Base-by-base conservation (phyloP, 2,113 vertebrate genomes). In the Puntigrus tetrazona region DNA sequence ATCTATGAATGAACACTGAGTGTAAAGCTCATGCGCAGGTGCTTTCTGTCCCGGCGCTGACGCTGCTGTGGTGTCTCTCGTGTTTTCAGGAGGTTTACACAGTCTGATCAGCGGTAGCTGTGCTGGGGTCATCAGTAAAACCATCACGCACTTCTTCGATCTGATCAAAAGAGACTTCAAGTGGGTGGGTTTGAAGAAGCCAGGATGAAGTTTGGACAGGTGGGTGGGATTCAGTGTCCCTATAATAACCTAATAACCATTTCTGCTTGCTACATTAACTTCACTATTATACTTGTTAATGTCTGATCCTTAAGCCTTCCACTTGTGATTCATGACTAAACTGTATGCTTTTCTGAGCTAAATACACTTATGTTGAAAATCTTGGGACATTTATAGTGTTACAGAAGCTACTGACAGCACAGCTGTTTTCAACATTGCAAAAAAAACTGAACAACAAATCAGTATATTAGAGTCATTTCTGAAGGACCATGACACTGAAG, bases 111-210 rank as follows among this genome's bases (percentile, higher is more conserved):
- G 96, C 85, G 98, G 98, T 65, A 95, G 96, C 63, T 95, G 94
- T 7, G 96, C 98, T 0, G 98, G 98, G 38, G 89, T 98, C 78
- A 90, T 99, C 90, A 99, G 98, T 92, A 99, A 99, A 95, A 97
- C 96, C 1, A 83, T 97, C 13, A 99, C 98, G 0, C 99, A 99
- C 57, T 98, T 98, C 0, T 95, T 97, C 45, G 98, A 99, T 88
- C 92, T 99, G 72, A 94, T 98, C 86, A 99, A 99, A 99, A 99
- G 86, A 94, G 98, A 43, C 94, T 99, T 73, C 98, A 99, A 90
- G 96, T 99, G 10, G 92, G 94, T 0, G 97, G 98, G 70, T 99
- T 99, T 77, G 97, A 98, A 89, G 91, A 92, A 0, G 98, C 97
- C 72, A 94, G 98, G 61, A 84, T 83, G 52, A 85, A 93, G 67